Base-by-base conservation (phyloP, 2,888 invertebrate genomes). In the Phragmatobia fuliginosa region DNA sequence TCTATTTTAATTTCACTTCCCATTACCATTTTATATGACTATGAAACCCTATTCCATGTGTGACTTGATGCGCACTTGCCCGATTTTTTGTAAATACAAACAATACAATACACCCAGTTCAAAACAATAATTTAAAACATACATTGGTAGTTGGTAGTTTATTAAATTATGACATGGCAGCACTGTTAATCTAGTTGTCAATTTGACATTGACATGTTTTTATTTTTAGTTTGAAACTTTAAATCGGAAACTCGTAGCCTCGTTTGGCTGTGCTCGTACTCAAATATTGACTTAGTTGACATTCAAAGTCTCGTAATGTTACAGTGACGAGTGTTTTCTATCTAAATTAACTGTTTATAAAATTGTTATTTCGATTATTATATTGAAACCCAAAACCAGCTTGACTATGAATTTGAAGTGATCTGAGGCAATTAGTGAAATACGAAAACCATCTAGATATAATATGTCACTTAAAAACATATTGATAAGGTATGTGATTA, bases 401-500 rank as follows among this genome's bases (percentile, higher is more conserved):
- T 32, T 7, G 32, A 59, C 8, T 32, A 60, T 60, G 59, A 21
- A 14, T 56, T 28, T 60, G 33, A 49, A 6, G 14, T 45, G 21
- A 62, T 31, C 45, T 68, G 33, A 65, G 63, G 32, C 66, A 72
- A 64, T 62, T 28, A 2, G 16, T 16, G n/a, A 62, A 25, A 38
- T 18, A 14, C 31, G 25, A 2, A 21, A 41, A 62, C 41, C 10
- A 49, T 28, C 25, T 18, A 61, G 36, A 31, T 82, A 76, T 67
- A 83, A 75, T 67, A 89, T 90, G 89, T 85, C 85, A 60, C 68
- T 88, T 4, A 86, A 82, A 83, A 87, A 73, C 38, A 64, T 83
- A 66, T 62, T 88, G n/a, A 11, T 83, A 45, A 80, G 85, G 83
- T 87, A 80, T 78, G 59, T 74, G 25, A 25, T 25, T 56, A 3